Evolutionary conservation across 2,797 vertebrate genomes (phyloP), one percentile per base, ranked within the genome.

Genomic region (Xyrichtys novacula): DNA sequence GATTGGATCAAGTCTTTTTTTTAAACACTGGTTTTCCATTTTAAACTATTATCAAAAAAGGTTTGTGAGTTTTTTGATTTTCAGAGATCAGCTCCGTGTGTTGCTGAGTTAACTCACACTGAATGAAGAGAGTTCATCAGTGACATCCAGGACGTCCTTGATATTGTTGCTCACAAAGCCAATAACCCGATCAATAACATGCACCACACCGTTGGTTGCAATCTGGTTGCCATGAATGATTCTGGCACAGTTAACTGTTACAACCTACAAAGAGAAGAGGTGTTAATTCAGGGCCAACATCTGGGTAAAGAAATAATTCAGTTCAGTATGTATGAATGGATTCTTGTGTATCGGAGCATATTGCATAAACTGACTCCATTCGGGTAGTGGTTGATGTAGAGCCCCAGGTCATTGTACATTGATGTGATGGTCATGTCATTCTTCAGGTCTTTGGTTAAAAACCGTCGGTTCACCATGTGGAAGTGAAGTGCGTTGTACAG

Each of bases 181-280:
- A 80, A 99, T 93, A 65, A 98, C 96, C 12, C 97, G 95, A 62
- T 98, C 97, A 43, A 99, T 89, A 1, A 98, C 94, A 3, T 99
- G 97, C 31, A 99, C 97, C 67, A 97, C 96, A 3, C 98, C 98
- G 17, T 99, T 99, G 59, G 96, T 98, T 76, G 98, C 95, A 63
- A 99, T 94, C 86, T 99, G 97, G 84, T 99, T 99, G 9, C 94
- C 97, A 7, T 96, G 94, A 80, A 97, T 94, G 76, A 99, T 81
- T 85, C 97, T 94, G 67, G 96, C 98, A 77, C 98, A 99, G 87
- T 99, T 99, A 66, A 99, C 96, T 0, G 98, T 99, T 72, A 98
- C 96, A 64, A 99, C 89, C 97, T 99, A n/a, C 25, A 46, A 7
- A 66, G 29, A 50, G 43, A 56, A 10, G 23, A 67, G 1, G 22